Base-by-base conservation (phyloP, 2,888 invertebrate species). In the Drosophila percnosoma region DNA sequence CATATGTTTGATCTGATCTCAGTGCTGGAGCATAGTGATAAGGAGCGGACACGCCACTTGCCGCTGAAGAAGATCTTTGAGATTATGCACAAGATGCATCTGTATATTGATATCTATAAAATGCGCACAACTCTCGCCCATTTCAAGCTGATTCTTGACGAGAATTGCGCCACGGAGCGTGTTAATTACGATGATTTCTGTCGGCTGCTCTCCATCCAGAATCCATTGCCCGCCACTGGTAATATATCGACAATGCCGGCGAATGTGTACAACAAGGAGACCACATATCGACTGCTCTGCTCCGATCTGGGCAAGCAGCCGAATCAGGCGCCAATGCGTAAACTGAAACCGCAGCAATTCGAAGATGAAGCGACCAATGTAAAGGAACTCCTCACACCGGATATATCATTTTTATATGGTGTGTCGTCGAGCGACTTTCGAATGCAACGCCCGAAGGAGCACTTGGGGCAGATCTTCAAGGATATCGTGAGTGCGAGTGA, bases 281-380 rank as follows among this genome's bases (percentile, higher is more conserved):
- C 92, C 0, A 91, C 91, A 18, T 92, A 92, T 73, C 81, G 90
- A 0, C 31, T 78, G 13, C 49, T 92, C 31, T 92, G 89, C 67
- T 54, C 74, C 8, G 91, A 91, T 75, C 73, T 71, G 0, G 5
- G 54, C 1, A 91, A 87, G 53, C 45, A 67, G 6, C 66, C 78
- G 8, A 45, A 31, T 5, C 66, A 71, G 33, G 69, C 40, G 5
- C 21, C 40, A 5, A 24, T 15, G 8, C 48, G 13, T 0, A 60
- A 53, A 38, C 33, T 42, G 6, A 45, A 42, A 10, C 24, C 36
- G 0, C 38, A 67, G 1, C 13, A 58, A 15, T 2, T 29, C 5
- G 78, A 68, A 4, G 63, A 78, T 4, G 75, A 80, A 13, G 74
- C 68, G 2, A 85, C 80, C 0, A 73, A 71, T 3, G 83, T 78